phyloP scores from a whole-genome alignment of 1,140 invertebrate species.

The Venustaconcha ellipsiformis region DNA sequence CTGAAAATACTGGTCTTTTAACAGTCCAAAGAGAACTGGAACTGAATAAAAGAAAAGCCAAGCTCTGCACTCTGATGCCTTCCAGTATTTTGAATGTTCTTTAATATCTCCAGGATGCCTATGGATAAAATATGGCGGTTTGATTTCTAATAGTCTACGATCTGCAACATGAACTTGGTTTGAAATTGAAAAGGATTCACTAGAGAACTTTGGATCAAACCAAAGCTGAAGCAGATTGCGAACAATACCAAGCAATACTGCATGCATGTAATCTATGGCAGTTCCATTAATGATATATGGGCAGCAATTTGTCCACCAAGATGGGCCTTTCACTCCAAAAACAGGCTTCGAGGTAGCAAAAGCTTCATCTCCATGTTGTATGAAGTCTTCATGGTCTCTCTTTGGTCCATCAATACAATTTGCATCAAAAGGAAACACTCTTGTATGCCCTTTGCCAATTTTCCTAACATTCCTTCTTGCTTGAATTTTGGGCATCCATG shows the following conservation, averaged over 20 bases:
- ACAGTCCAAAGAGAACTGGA: conserved; percentile 16
- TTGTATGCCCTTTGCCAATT: too few relatives aligned
- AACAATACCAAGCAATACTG: conserved; percentile 16
- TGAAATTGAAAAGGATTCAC: too few relatives aligned
- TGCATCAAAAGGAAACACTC: too few relatives aligned
- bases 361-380: conserved; percentile 19
- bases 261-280: too few relatives aligned
- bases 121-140: too few relatives aligned
- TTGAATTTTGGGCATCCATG: conserved; percentile 7
- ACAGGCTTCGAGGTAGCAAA: neutral
- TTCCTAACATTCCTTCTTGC: too few relatives aligned
- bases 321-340: conserved; percentile 20
- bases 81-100: too few relatives aligned
- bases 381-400: conserved; percentile 12
- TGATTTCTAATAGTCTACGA: conserved; percentile 5
- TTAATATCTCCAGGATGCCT: too few relatives aligned
- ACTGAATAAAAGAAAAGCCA: conserved; percentile 20
- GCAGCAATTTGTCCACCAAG: conserved; percentile 16
- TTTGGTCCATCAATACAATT: too few relatives aligned
- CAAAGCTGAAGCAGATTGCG: conserved; percentile 7
- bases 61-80: too few relatives aligned
- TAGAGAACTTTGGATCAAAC: too few relatives aligned
- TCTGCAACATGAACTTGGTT: conserved; percentile 7
- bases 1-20: conserved; percentile 9
- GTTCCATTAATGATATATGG: too few relatives aligned